Evolutionary conservation across 2,888 invertebrate genomes (phyloP).

Genomic region (Tinea trinotella): DNA sequence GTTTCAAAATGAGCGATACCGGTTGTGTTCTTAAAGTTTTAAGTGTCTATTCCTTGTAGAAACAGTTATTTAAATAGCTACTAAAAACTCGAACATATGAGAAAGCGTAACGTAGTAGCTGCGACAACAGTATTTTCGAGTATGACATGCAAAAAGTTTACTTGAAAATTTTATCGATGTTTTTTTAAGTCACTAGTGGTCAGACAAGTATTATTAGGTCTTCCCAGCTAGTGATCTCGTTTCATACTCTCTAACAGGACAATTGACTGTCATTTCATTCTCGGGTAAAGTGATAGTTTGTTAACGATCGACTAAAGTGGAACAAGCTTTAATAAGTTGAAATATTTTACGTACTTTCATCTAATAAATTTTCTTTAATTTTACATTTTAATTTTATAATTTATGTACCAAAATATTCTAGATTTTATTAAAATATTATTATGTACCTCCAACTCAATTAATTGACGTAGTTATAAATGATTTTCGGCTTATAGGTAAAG

Average conservation of each 20-base stretch:
- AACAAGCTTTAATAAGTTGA: neutral
- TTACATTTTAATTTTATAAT: too few relatives aligned
- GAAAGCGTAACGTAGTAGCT: slow-evolving; percentile 10
- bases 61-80: slow-evolving; percentile 8
- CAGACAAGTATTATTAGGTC: slow-evolving; percentile 67
- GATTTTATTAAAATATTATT: too few relatives aligned
- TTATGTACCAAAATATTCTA: too few relatives aligned
- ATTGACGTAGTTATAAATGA: too few relatives aligned
- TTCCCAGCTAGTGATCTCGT: slow-evolving; percentile 50
- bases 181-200: slow-evolving; percentile 41
- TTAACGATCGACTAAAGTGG: neutral
- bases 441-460: too few relatives aligned
- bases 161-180: slow-evolving; percentile 6
- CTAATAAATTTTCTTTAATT: too few relatives aligned
- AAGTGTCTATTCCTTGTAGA: neutral
- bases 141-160: slow-evolving; percentile 1
- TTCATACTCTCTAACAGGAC: slow-evolving; percentile 44
- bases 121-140: neutral
- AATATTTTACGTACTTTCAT: neutral
- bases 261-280: slow-evolving; percentile 35
- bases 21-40: neutral
- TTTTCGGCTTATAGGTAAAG: too few relatives aligned
- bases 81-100: neutral
- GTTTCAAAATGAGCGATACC: neutral
- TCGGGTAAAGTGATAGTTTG: slow-evolving; percentile 15